A percentile compares a stretch with the other conserved stretches of the same genome.
Evolutionary conservation across 2,113 vertebrate species (phyloP).

Genomic region (Rhinichthys klamathensis): DNA sequence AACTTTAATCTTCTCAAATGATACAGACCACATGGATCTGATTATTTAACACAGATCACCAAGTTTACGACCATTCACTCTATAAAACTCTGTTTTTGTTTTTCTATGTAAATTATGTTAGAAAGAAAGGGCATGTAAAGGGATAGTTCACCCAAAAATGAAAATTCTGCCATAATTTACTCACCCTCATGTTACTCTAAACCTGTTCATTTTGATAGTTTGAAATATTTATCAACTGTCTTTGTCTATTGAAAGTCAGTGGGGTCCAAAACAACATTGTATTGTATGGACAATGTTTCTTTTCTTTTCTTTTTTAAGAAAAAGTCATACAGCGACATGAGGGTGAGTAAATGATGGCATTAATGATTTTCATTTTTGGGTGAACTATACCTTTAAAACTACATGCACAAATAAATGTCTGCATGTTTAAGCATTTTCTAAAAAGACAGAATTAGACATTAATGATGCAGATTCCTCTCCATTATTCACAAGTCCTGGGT

Average conservation of each 20-base stretch:
- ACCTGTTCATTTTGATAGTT: neutral
- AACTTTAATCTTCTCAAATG: conserved; percentile 47
- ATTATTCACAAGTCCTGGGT: conserved; percentile 42
- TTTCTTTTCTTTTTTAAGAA: neutral
- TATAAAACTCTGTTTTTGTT: conserved; percentile 17
- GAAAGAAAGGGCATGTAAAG: neutral
- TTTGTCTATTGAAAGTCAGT: neutral
- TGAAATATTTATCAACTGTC: neutral
- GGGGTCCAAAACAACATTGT: neutral
- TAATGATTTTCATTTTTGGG: neutral
- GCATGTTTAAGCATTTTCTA: neutral
- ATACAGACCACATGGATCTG: conserved; percentile 44
- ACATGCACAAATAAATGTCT: neutral
- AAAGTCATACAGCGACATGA: neutral
- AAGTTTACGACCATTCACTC: conserved; percentile 33
- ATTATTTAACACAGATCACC: conserved; percentile 50
- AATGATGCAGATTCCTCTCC: conserved; percentile 33
- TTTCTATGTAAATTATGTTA: neutral
- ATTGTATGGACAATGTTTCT: too few species aligned
- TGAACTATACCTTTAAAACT: neutral
- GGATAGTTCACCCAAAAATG: neutral
- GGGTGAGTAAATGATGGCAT: neutral
- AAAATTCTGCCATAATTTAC: neutral
- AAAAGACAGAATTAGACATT: conserved; percentile 14
- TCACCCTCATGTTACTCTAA: neutral